Evolutionary conservation across 2,113 vertebrate species (phyloP), one percentile per base, ranked within the genome.

Genomic region (Tonatia bakeri): DNA sequence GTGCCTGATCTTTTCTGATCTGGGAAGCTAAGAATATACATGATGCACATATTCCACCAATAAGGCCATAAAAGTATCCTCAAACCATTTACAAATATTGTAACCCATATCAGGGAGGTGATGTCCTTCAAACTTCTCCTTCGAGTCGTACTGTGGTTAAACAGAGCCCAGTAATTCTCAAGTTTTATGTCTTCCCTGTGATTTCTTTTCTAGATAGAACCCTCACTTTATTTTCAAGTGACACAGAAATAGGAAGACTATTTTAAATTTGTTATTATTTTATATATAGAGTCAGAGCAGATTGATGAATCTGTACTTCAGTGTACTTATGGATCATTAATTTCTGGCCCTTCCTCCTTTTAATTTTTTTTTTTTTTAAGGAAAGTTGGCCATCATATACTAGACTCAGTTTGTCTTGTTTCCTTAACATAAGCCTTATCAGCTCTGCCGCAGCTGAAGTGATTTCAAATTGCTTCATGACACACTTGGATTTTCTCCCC

Each of bases 401-500:
- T 12, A 69, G 17, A 31, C 77, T 95, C 79, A n/a, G 94, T 92
- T 67, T 59, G 69, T 12, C 36, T 89, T 5, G 5, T 89, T 97
- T 61, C 61, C 89, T 95, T 76, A 73, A 75, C 81, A 47, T 5
- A 2, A 0, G 0, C 12, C 98, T 98, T 98, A 98, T 98, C 98
- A 98, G 97, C 87, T 91, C 94, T 82, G 95, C 88, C 96, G 80
- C 96, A 98, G 98, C 97, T 40, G 84, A 97, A 97, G 93, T 97
- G 96, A 98, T 96, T 95, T 97, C 95, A 97, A 85, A 65, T 28
- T 43, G 2, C 96, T 94, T 93, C 90, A 77, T 43, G 24, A 92
- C n/a, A 10, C 56, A 82, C 96, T 69, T 83, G 97, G 97, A 97
- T 97, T 98, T 97, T 92, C 96, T 91, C 94, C 95, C 8, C 94